Conservation (phyloP, 2,888 invertebrate genomes). For the Drosophila phalerata region DNA sequence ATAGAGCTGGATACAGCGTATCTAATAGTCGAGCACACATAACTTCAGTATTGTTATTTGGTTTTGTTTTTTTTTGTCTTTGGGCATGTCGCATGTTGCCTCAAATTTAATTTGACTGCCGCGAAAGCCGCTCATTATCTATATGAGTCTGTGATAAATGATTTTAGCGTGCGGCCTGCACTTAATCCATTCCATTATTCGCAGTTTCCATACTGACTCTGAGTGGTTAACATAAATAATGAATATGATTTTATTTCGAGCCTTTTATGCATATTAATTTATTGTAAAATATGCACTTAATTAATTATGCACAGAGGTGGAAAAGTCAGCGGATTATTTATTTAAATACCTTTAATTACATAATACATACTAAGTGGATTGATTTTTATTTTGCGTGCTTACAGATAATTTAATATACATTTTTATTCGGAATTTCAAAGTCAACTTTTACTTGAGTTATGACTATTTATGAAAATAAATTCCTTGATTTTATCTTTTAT, state of each 20-base stretch:
- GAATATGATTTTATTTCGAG: slow-evolving; percentile 4
- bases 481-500: not conserved
- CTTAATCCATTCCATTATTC: slow-evolving; percentile 43
- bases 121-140: slow-evolving; percentile 49
- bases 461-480: not conserved
- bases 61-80: slow-evolving; percentile 1
- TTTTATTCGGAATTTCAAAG: slow-evolving; percentile 1
- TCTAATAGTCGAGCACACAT: not conserved
- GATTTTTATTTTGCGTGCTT: slow-evolving; percentile 31
- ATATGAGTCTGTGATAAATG: slow-evolving; percentile 48
- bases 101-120: slow-evolving; percentile 47
- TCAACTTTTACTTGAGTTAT: no score
- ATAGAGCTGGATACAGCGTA: not conserved
- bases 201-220: not conserved
- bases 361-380: slow-evolving; percentile 14
- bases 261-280: slow-evolving; percentile 22
- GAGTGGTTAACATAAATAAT: slow-evolving; percentile 6
- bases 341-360: slow-evolving; percentile 30
- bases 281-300: slow-evolving; percentile 37
- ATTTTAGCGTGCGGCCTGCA: slow-evolving; percentile 48
- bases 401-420: not conserved
- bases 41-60: no score
- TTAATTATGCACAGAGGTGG: slow-evolving; percentile 43
- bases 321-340: slow-evolving; percentile 25
- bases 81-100: slow-evolving; percentile 14